These are phyloP conservation scores for Anagrus nilaparvatae DNA, from an alignment of 1,140 invertebrate genomes.

Conservation along the genomic window DNA sequence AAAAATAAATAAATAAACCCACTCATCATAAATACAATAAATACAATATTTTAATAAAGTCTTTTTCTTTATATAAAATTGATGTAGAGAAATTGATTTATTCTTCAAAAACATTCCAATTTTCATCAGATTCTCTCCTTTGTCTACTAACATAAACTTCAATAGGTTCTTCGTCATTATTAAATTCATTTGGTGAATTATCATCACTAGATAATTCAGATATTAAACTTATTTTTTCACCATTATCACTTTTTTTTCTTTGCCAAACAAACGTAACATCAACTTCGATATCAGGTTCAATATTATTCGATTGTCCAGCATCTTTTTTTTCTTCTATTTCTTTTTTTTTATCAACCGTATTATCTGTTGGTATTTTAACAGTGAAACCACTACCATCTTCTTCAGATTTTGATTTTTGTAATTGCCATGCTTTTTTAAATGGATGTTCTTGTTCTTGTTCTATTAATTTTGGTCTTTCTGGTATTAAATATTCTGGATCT, in stretches of 20 bases:
- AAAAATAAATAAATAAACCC: neutral
- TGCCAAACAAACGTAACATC: conserved; percentile 22
- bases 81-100: conserved; percentile 30
- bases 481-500: conserved; percentile 37
- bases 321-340: conserved; percentile 12
- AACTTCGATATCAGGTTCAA: conserved; percentile 7
- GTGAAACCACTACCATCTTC: conserved; percentile 32
- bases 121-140: conserved; percentile 25
- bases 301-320: conserved; percentile 13
- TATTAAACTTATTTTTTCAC: conserved; percentile 14
- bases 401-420: conserved; percentile 38
- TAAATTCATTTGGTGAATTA: neutral
- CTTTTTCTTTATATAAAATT: conserved; percentile 6
- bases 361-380: conserved; percentile 25
- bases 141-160: conserved; percentile 10
- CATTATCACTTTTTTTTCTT: conserved; percentile 15
- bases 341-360: conserved; percentile 16
- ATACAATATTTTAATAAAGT: neutral
- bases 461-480: conserved; percentile 36
- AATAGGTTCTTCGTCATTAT: conserved; percentile 25
- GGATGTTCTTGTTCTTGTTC: conserved; percentile 40
- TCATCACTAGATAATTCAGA: too few relatives aligned
- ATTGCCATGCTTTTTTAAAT: conserved; percentile 40
- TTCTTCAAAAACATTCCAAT: too few relatives aligned
- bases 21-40: neutral